These are phyloP conservation scores for Agrochola macilenta DNA, from an alignment of 2,888 invertebrate species.

Conservation along the genomic window DNA sequence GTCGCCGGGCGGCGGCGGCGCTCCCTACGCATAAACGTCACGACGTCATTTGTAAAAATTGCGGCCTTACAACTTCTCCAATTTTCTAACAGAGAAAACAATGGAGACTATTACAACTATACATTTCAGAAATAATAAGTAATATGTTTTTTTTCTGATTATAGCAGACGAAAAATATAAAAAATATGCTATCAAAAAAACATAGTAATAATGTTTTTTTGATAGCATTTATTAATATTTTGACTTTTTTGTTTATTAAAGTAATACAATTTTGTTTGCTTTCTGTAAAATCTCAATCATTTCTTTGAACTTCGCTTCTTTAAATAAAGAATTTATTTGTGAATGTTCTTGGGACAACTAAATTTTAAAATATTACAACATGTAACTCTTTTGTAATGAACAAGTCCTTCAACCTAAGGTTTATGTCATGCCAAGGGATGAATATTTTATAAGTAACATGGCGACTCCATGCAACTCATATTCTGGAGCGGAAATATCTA, in stretches of 20 bases:
- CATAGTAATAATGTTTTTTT: neutral
- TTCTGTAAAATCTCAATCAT: neutral
- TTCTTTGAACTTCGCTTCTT: neutral
- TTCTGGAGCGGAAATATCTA: conserved; percentile 82
- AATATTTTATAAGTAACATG: conserved; percentile 1
- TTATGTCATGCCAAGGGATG: neutral
- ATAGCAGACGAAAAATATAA: too few species aligned
- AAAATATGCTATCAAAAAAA: too few species aligned
- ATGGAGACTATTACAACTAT: conserved; percentile 68
- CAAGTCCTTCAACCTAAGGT: neutral
- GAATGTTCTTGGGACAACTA: neutral
- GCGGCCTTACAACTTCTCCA: conserved; percentile 88
- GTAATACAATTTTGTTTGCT: conserved; percentile 10
- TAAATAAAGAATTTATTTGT: neutral
- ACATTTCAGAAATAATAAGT: neutral
- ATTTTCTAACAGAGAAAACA: conserved; percentile 79
- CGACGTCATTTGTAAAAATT: conserved; percentile 91
- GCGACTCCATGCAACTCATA: conserved; percentile 72
- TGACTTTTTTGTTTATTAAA: conserved; percentile 10
- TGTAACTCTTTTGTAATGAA: neutral
- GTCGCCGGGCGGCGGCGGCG: conserved; percentile 82
- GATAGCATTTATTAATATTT: conserved; percentile 26
- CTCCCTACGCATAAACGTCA: conserved; percentile 89
- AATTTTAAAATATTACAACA: too few species aligned
- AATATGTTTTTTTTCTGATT: neutral